Evolutionary conservation across 2,113 vertebrate species (phyloP), one percentile per base, ranked within the genome.

Genomic region (Neolamprologus sp.): DNA sequence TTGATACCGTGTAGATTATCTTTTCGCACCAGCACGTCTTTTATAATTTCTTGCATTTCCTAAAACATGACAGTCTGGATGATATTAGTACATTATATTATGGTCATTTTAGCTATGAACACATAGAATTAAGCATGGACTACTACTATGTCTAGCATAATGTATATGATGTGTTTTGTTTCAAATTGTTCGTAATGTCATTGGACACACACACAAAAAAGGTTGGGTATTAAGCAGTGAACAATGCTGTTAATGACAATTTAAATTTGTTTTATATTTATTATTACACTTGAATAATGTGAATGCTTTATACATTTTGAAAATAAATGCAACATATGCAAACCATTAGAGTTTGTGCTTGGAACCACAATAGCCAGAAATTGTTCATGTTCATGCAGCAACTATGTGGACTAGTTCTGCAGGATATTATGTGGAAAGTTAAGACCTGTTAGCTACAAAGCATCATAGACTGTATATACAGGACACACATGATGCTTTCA

Each of bases 391-490:
- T 10, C 68, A 26, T 45, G 4, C 21, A 73, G 40, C 68, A 47
- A 47, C 14, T 75, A 7, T 42, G 13, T 1, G 8, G 0, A 0
- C 37, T 26, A 26, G 40, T 26, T 73, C 13, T 73, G 65, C n/a
- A 42, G n/a, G 3, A 16, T 23, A 10, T 45, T 73, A 7, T 47
- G 42, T 47, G 23, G 40, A 0, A 45, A 0, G 21, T 73, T 73
- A 73, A 73, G n/a, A 7, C 16, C 68, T 26, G 40, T 17, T 75
- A 49, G 42, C 42, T 49, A n/a, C 45, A 5, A 49, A 49, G 45
- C 16, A 31, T 6, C 71, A 31, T 19, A 51, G 26, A 31, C 73
- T 0, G 16, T 31, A 49, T 49, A 49, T 47, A 47, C 40, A 73
- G 6, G 3, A 19, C 68, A 47, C 9, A 28, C 68, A 1, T 9